Base-by-base conservation (phyloP, 2,797 vertebrate genomes). In the Microcaecilia unicolor region DNA sequence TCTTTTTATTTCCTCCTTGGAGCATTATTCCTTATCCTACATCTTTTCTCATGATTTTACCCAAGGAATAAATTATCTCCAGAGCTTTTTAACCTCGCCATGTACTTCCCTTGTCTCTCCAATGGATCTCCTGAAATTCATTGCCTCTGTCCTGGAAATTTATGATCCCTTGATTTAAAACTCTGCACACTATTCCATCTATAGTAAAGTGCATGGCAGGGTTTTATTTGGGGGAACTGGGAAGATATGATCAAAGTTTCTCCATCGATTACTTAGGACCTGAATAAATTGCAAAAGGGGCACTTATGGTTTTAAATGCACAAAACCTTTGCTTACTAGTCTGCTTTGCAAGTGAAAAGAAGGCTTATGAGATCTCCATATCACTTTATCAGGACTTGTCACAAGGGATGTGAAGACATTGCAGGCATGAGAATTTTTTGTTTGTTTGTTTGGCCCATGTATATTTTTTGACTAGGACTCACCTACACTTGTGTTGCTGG, bases 51-150 rank as follows among this genome's bases (percentile, higher is more conserved):
- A 3, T 49, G 20, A 34, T 43, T 56, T 30, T 18, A 9, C 21
- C 34, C 38, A 37, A 24, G 40, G 51, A 22, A 24, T 21, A 35
- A 36, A 37, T 38, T 31, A 18, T 45, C 46, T 38, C 26, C 27
- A 12, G 15, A 6, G 36, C 20, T 34, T 35, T 33, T 16, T 9
- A 9, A 5, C 19, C 19, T 19, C 20, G 20, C 19, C 19, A 8
- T 8, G 20, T 20, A 8, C 19, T 20, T 6, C 8, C 8, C 19
- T 19, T n/a, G n/a, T 49, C 48, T 25, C 18, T 25, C 27, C 6
- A 28, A 10, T 19, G 10, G 31, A 2, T 5, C 31, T 50, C 26
- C 34, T 10, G 35, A 5, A 10, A 28, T 34, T 46, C 16, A 22
- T 1, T 23, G 16, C 7, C 22, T 50, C 29, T 23, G 20, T 16